Evolutionary conservation across 2,888 invertebrate genomes (phyloP).

Genomic region (Pristionchus fissidentatus): DNA sequence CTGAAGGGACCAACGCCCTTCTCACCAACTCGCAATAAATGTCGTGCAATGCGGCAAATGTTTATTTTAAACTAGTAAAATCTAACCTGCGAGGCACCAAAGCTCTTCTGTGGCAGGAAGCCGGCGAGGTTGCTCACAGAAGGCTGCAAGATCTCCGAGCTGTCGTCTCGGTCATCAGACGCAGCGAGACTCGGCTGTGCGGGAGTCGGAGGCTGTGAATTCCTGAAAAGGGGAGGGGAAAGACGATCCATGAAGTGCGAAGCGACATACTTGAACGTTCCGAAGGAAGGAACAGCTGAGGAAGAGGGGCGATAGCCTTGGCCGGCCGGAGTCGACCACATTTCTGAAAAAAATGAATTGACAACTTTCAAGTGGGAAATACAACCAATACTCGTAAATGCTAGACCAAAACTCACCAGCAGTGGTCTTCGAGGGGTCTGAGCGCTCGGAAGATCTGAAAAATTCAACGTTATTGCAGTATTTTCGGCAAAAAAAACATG

Average conservation of each 20-base stretch:
- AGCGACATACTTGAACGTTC: not conserved
- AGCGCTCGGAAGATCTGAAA: not conserved
- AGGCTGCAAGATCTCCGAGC: not conserved
- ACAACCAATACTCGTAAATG: not conserved
- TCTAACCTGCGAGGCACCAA: not conserved
- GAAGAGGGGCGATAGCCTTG: too few species aligned
- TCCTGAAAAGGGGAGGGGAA: not conserved
- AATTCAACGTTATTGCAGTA: not conserved
- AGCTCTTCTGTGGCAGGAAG: not conserved
- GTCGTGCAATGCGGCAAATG: too few species aligned
- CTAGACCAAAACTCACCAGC: not conserved
- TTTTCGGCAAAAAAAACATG: not conserved
- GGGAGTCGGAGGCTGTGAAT: not conserved
- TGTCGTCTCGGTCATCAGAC: not conserved
- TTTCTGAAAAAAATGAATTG: not conserved
- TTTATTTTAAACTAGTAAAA: too few species aligned
- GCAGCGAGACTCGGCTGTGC: not conserved
- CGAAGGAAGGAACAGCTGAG: not conserved
- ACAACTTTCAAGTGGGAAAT: not conserved
- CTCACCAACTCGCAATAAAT: not conserved
- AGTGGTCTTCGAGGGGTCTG: not conserved
- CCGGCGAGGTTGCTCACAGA: not conserved
- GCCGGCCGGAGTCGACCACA: not conserved
- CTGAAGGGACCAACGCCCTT: slow-evolving; percentile 30
- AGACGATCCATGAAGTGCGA: not conserved